Evolutionary conservation across 1,140 invertebrate species (phyloP).

Genomic region (Cotesia typhae): DNA sequence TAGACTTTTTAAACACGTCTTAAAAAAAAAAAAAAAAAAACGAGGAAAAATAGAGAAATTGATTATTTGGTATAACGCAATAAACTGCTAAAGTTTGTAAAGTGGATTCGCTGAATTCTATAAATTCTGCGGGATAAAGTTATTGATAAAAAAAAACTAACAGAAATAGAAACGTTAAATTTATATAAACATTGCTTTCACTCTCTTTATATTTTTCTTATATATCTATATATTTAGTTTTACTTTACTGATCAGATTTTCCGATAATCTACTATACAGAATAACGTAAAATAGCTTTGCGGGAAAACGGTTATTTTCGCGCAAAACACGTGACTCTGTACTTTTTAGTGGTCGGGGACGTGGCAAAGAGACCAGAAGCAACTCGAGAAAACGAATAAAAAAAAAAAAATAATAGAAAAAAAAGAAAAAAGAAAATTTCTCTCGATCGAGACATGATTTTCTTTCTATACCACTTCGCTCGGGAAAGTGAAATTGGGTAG

Average conservation of each 20-base stretch:
- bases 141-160: conserved; percentile 16
- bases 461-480: not conserved
- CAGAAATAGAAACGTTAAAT: not conserved
- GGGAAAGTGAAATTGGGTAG: conserved; percentile 24
- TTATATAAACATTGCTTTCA: not conserved
- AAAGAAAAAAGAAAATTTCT: conserved; percentile 5
- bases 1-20: too few relatives aligned
- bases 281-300: conserved; percentile 46
- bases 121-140: conserved; percentile 20
- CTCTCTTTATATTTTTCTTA: not conserved
- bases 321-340: conserved; percentile 39
- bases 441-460: conserved; percentile 31
- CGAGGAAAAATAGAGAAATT: not conserved
- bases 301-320: conserved; percentile 51
- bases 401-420: not conserved
- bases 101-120: too few relatives aligned
- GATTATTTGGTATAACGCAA: conserved; percentile 9
- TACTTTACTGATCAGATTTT: conserved; percentile 36
- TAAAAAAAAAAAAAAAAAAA: not conserved
- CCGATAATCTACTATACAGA: conserved; percentile 45
- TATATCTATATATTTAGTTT: not conserved
- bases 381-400: not conserved
- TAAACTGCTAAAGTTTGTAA: not conserved
- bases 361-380: conserved; percentile 6
- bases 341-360: not conserved